phyloP scores from a whole-genome alignment of 2,888 invertebrate genomes.

The Itoplectis maculator region DNA sequence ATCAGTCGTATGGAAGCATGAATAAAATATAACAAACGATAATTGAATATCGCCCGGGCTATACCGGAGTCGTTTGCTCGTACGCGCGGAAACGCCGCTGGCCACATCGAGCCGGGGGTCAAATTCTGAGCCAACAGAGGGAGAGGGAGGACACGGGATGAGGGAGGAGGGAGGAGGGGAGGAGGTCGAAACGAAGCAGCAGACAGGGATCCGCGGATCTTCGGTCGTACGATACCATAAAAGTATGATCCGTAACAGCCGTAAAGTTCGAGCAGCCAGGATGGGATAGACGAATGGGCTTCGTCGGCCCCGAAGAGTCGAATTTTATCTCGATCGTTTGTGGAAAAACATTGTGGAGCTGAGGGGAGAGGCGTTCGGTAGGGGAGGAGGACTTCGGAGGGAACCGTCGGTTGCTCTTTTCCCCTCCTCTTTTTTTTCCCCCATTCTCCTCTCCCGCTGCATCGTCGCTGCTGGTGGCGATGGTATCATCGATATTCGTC shows the following conservation, averaged over 20 bases:
- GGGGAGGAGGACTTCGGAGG: conserved; percentile 22
- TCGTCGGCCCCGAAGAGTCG: conserved; percentile 59
- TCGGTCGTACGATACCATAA: conserved; percentile 63
- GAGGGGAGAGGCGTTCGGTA: not conserved
- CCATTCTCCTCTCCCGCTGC: conserved; percentile 15
- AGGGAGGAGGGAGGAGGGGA: no score
- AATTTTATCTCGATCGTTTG: conserved; percentile 71
- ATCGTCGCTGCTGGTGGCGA: conserved; percentile 44
- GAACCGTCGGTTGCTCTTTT: conserved; percentile 44
- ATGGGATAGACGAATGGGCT: conserved; percentile 64
- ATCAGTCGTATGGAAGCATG: not conserved
- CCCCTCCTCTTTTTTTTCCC: not conserved
- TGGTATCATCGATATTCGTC: conserved; percentile 71
- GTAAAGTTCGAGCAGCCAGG: conserved; percentile 57
- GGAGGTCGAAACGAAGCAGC: no score
- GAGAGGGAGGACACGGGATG: no score
- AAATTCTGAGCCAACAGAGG: conserved; percentile 40
- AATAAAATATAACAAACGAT: conserved; percentile 50
- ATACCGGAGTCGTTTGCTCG: not conserved
- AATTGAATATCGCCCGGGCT: conserved; percentile 56
- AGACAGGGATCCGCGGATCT: conserved; percentile 47
- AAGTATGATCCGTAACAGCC: conserved; percentile 67
- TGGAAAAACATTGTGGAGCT: conserved; percentile 63
- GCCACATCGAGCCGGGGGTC: conserved; percentile 25
- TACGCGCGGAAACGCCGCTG: conserved; percentile 20